Percentiles rank a stretch among this genome's conserved stretches.
Evolutionary conservation across 2,113 vertebrate species (phyloP).

Genomic region (Tachycineta bicolor): DNA sequence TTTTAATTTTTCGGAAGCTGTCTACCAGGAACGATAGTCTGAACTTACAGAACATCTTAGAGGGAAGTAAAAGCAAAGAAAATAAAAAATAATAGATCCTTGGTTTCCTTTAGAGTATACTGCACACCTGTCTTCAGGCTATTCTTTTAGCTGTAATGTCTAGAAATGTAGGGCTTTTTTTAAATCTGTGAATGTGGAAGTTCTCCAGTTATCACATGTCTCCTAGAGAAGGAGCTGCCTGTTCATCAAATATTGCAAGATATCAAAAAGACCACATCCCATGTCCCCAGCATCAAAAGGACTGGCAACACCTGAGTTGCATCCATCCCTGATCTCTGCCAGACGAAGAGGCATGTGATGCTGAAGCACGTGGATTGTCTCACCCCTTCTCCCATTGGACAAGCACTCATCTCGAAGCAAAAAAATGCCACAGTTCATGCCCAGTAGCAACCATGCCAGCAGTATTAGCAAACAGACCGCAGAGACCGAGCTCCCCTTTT

Average conservation of each 20-base stretch:
- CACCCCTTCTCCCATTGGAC: slow-evolving; percentile 11
- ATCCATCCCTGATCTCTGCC: not conserved
- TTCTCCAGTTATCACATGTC: not conserved
- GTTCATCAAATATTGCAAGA: not conserved
- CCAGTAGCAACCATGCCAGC: slow-evolving; percentile 15
- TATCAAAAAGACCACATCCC: not conserved
- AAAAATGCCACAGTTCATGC: slow-evolving; percentile 15
- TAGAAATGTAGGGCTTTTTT: not conserved
- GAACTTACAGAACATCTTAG: not conserved
- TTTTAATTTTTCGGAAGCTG: not conserved
- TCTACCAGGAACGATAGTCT: not conserved
- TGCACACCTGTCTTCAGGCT: not conserved
- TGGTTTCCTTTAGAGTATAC: not conserved
- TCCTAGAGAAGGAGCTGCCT: not conserved
- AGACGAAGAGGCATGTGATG: not conserved
- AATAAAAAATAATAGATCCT: not conserved
- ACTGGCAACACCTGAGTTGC: not conserved
- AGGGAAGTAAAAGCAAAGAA: not conserved
- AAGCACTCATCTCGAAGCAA: not conserved
- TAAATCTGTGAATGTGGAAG: not conserved
- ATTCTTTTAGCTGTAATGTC: not conserved
- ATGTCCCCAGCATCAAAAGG: not conserved
- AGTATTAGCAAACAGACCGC: slow-evolving; percentile 25
- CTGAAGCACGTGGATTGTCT: not conserved
- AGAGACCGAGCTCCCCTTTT: not conserved